A percentile compares a stretch with the other conserved stretches of the same genome.
phyloP scores from a whole-genome alignment of 2,797 vertebrate species.

The Setipinna tenuifilis region DNA sequence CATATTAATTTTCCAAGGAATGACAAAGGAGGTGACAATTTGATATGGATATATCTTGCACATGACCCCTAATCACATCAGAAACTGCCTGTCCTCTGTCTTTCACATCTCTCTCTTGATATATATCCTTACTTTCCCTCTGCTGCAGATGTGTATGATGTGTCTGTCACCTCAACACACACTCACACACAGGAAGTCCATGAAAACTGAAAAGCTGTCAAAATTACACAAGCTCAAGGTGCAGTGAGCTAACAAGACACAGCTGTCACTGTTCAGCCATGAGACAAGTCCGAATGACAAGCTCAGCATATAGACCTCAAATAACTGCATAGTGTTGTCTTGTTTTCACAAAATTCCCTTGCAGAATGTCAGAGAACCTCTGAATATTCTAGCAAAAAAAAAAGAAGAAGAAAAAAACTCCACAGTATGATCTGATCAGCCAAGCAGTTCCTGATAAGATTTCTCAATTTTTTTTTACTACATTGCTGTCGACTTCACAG shows the following conservation, averaged over 20 bases:
- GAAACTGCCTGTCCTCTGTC: background rate
- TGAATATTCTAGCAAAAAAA: background rate
- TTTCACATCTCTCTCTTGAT: background rate
- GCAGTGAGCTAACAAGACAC: conserved; percentile 20
- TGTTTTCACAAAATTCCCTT: conserved; percentile 11
- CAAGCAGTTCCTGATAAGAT: background rate
- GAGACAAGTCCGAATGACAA: conserved; percentile 20
- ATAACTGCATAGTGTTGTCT: background rate
- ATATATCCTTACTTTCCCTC: background rate
- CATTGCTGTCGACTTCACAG: too few relatives aligned
- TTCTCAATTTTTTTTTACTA: background rate
- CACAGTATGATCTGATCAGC: background rate
- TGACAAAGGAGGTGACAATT: background rate
- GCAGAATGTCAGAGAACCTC: conserved; percentile 7
- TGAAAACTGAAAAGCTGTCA: conserved; percentile 14
- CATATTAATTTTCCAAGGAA: background rate
- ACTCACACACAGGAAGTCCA: background rate
- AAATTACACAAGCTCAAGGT: background rate
- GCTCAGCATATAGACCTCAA: background rate
- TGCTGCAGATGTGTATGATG: background rate
- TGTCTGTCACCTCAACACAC: background rate
- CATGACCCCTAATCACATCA: background rate
- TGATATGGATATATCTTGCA: background rate
- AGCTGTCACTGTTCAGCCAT: conserved; percentile 10
- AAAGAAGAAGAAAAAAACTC: background rate